Conservation (phyloP, 2,888 invertebrate genomes). For the Tenodera sinensis region DNA sequence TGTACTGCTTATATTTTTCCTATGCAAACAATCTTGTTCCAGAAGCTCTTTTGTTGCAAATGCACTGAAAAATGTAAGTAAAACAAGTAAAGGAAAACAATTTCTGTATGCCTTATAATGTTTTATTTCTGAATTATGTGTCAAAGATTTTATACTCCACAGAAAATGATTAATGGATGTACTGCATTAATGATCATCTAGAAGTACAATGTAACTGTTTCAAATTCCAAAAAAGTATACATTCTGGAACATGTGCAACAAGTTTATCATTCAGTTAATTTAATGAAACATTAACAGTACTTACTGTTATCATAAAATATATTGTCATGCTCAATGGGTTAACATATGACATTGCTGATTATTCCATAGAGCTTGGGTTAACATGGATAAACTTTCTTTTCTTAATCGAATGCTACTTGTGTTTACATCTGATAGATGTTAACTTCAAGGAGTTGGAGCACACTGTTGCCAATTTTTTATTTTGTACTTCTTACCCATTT, state of each 20-base stretch:
- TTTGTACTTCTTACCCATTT: too few species aligned
- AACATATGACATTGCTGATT: too few species aligned
- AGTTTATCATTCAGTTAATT: not conserved
- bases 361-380: too few species aligned
- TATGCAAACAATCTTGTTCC: not conserved
- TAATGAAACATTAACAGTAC: not conserved
- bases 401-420: too few species aligned
- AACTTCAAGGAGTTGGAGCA: too few species aligned
- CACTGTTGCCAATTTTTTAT: too few species aligned
- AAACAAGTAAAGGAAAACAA: not conserved
- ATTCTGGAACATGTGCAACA: not conserved
- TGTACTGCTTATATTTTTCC: not conserved
- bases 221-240: not conserved
- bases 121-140: not conserved
- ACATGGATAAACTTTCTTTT: too few species aligned
- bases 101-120: not conserved
- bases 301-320: not conserved
- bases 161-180: not conserved
- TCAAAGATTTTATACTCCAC: not conserved
- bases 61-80: not conserved
- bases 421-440: too few species aligned
- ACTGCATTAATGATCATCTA: not conserved
- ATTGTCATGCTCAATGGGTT: too few species aligned
- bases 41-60: not conserved
- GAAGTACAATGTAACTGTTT: not conserved